phyloP scores from a whole-genome alignment of 2,113 vertebrate species.

The Melanotaenia duboulayi region DNA sequence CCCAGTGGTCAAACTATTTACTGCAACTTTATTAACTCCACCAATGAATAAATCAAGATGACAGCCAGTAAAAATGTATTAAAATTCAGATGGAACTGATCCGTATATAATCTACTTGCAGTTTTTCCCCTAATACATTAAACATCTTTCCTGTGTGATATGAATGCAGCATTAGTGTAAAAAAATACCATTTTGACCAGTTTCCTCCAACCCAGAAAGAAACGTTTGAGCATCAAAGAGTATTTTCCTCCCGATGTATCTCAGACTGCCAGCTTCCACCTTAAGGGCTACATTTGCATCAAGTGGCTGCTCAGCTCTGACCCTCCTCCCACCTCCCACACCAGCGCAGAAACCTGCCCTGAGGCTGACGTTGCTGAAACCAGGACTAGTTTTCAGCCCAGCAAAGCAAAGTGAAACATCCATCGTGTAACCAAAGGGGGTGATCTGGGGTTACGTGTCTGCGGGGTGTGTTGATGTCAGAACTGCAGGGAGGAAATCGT shows the following conservation, averaged over 20 bases:
- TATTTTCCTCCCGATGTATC: background rate
- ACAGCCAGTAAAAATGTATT: background rate
- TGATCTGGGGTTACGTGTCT: conserved; percentile 17
- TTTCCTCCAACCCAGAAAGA: conserved; percentile 7
- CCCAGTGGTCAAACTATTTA: background rate
- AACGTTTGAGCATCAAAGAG: background rate
- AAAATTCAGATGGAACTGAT: background rate
- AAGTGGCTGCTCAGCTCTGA: conserved; percentile 9
- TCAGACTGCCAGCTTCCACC: conserved; percentile 35
- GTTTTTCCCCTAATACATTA: background rate
- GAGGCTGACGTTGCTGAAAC: background rate
- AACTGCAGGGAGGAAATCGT: background rate
- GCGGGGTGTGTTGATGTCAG: conserved; percentile 5
- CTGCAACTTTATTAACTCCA: background rate
- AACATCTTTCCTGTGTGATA: background rate
- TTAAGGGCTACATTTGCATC: conserved; percentile 41
- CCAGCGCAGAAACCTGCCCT: conserved; percentile 20
- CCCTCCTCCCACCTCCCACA: conserved; percentile 20
- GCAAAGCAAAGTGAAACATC: conserved; percentile 7
- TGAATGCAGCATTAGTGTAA: conserved; percentile 22
- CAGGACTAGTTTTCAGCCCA: conserved; percentile 30
- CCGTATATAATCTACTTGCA: background rate
- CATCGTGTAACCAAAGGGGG: background rate
- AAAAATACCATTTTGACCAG: conserved; percentile 1
- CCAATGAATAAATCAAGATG: background rate